These are phyloP conservation scores for Chrysolina americana DNA, from an alignment of 2,888 invertebrate species.

Conservation along the genomic window DNA sequence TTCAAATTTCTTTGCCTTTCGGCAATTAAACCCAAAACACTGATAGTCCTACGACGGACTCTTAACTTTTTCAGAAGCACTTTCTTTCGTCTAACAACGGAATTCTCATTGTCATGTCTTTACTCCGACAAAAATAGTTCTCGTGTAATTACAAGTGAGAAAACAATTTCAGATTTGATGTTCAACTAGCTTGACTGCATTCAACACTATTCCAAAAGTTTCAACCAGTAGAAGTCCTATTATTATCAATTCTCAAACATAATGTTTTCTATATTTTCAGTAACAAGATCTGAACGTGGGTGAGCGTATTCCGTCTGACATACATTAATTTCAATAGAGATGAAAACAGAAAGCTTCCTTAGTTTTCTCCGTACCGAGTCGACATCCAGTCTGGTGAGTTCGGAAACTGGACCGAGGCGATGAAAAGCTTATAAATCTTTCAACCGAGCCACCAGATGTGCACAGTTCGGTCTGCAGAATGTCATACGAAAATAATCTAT, in stretches of 20 bases:
- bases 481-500: constrained; percentile 38
- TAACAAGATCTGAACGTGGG: neutral
- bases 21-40: too few species aligned
- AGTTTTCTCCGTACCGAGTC: constrained; percentile 7
- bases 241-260: neutral
- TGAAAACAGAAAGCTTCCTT: neutral
- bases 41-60: too few species aligned
- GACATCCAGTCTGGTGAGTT: constrained; percentile 18
- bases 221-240: too few species aligned
- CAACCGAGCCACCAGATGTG: constrained; percentile 31
- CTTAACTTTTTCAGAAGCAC: too few species aligned
- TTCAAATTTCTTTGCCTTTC: too few species aligned
- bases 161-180: too few species aligned
- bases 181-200: too few species aligned
- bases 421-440: constrained; percentile 26
- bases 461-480: constrained; percentile 35
- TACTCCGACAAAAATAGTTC: too few species aligned
- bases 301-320: neutral
- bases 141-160: too few species aligned
- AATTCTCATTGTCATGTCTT: too few species aligned
- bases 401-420: constrained; percentile 10
- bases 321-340: neutral
- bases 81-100: too few species aligned
- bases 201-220: too few species aligned
- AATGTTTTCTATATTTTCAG: neutral